Percentiles rank a stretch among this genome's conserved stretches.
phyloP scores from a whole-genome alignment of 1,140 invertebrate genomes.

The Antheraea pernyi region DNA sequence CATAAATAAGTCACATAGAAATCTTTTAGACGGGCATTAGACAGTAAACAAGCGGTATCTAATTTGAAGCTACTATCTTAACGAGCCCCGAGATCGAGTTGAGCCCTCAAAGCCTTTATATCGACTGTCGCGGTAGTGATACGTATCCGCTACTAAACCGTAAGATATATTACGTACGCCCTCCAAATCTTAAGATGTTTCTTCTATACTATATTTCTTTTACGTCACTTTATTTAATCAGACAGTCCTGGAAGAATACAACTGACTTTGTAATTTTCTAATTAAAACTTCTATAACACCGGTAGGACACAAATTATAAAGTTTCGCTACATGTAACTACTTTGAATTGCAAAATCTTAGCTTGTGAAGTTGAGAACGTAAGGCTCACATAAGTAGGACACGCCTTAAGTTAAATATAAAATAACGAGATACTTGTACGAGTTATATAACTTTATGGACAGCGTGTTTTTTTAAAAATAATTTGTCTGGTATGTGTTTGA shows the following conservation, averaged over 20 bases:
- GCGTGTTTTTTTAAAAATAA: too few species aligned
- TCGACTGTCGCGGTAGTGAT: conserved; percentile 13
- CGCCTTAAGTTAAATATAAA: neutral
- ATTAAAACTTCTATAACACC: neutral
- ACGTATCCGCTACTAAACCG: conserved; percentile 14
- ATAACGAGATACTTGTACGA: conserved; percentile 1
- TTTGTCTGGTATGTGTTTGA: too few species aligned
- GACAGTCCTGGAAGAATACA: neutral
- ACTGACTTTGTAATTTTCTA: neutral
- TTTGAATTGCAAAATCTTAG: conserved; percentile 3
- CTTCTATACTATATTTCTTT: neutral
- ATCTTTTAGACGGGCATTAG: conserved; percentile 4
- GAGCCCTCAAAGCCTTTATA: conserved; percentile 26
- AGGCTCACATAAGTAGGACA: neutral
- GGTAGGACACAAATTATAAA: neutral
- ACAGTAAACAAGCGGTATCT: conserved; percentile 51
- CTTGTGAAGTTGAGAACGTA: neutral
- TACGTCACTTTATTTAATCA: neutral
- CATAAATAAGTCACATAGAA: neutral
- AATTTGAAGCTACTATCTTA: conserved; percentile 50
- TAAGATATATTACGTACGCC: too few species aligned
- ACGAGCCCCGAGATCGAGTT: conserved; percentile 50
- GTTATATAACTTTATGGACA: neutral
- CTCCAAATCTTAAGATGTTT: neutral
- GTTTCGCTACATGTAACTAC: neutral